Percentiles rank a stretch among this genome's conserved stretches.
Conservation (phyloP, 2,797 vertebrate species). For the Chelmon rostratus region DNA sequence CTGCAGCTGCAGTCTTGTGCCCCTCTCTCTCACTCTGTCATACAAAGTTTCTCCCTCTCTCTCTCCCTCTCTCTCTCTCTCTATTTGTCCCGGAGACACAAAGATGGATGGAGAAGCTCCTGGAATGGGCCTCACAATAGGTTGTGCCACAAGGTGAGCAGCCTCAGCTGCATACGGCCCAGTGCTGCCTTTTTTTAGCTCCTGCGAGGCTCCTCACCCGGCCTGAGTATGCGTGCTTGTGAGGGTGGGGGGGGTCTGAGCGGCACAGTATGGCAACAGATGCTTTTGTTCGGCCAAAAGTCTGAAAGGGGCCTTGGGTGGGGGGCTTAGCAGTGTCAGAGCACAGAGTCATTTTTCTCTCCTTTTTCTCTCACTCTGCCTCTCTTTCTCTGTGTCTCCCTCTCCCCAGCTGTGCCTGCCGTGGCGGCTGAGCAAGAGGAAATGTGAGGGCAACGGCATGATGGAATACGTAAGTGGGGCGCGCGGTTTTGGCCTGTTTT, state of each 20-base stretch:
- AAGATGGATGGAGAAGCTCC: constrained; percentile 99
- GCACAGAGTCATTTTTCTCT: constrained; percentile 95
- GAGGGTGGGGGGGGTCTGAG: constrained; percentile 87
- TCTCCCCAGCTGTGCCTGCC: constrained; percentile 94
- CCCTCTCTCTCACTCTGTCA: constrained; percentile 71
- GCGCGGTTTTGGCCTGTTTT: constrained; percentile 90
- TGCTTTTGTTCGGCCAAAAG: constrained; percentile 99
- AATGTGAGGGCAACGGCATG: constrained; percentile 99
- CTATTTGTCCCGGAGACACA: constrained; percentile 89
- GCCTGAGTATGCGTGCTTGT: constrained; percentile 58
- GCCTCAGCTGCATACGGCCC: constrained; percentile 87
- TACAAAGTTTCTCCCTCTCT: constrained; percentile 79
- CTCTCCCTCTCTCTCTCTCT: constrained; percentile 80
- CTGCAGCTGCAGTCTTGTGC: constrained; percentile 82
- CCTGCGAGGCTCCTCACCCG: constrained; percentile 73
- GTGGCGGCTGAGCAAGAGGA: constrained; percentile 97
- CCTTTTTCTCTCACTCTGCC: constrained; percentile 91
- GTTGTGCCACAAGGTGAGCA: constrained; percentile 95
- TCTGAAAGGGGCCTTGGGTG: constrained; percentile 89
- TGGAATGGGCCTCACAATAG: constrained; percentile 96
- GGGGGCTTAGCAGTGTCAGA: constrained; percentile 81
- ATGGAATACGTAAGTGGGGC: constrained; percentile 99
- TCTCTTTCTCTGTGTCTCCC: constrained; percentile 89
- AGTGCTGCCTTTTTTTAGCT: constrained; percentile 74
- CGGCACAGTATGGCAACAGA: constrained; percentile 99